Evolutionary conservation across 2,888 invertebrate genomes (phyloP).

Genomic region (Peribatodes rhomboidaria): DNA sequence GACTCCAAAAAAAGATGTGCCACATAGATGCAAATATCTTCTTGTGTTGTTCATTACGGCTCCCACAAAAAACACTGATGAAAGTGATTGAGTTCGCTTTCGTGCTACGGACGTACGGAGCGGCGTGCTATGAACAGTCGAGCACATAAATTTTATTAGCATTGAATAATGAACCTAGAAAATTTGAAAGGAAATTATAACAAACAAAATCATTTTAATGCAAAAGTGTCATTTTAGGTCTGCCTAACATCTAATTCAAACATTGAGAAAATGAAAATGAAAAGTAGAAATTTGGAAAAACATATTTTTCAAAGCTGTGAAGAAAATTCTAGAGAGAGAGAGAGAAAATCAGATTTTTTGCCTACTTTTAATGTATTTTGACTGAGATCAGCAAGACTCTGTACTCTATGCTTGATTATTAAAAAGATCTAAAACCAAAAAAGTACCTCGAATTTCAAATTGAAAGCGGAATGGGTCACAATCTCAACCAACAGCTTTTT

Average conservation of each 20-base stretch:
- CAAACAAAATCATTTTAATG: background rate
- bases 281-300: background rate
- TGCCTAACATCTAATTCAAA: background rate
- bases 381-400: too few relatives aligned
- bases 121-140: constrained; percentile 31
- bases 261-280: background rate
- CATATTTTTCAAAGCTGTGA: background rate
- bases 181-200: background rate
- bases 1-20: constrained; percentile 76
- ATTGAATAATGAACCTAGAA: too few relatives aligned
- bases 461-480: background rate
- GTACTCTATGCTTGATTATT: too few relatives aligned
- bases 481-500: background rate
- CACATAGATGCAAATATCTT: constrained; percentile 82
- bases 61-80: constrained; percentile 71
- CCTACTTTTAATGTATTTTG: background rate
- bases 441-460: background rate
- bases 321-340: background rate
- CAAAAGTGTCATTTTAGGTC: background rate
- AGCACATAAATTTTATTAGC: constrained; percentile 7
- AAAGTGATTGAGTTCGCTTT: constrained; percentile 83
- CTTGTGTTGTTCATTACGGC: constrained; percentile 75
- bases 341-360: background rate
- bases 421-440: too few relatives aligned
- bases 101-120: constrained; percentile 53